These are phyloP conservation scores for Cecidostiba fungosa DNA, from an alignment of 2,888 invertebrate genomes.

Conservation along the genomic window DNA sequence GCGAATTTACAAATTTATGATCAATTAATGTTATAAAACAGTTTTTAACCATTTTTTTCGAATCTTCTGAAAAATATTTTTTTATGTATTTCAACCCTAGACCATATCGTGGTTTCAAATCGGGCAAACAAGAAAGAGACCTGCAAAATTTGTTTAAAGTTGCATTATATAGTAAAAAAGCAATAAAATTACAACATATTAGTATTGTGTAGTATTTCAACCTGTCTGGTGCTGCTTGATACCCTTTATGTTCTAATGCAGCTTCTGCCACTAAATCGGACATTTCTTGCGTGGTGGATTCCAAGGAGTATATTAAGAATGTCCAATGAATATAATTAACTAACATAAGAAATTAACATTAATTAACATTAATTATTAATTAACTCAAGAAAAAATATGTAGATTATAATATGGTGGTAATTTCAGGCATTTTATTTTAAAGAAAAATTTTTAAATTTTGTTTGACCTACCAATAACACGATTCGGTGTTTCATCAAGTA, in stretches of 20 bases:
- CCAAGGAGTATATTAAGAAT: constrained; percentile 15
- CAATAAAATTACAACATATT: background rate
- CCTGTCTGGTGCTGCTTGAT: background rate
- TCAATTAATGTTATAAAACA: background rate
- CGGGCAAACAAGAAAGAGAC: background rate
- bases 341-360: background rate
- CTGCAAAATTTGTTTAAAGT: background rate
- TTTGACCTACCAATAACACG: background rate
- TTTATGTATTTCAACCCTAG: background rate
- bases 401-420: background rate
- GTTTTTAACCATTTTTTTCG: background rate
- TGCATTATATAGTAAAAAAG: background rate
- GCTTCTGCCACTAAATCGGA: constrained; percentile 13
- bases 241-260: constrained; percentile 25
- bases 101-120: constrained; percentile 19
- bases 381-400: background rate
- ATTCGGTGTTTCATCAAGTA: constrained; percentile 29
- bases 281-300: constrained; percentile 9
- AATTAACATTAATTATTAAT: too few relatives aligned
- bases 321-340: constrained; percentile 42
- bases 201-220: background rate
- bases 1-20: background rate
- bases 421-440: background rate
- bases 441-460: background rate
- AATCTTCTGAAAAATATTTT: constrained; percentile 24